phyloP scores from a whole-genome alignment of 2,888 invertebrate species.

The Bruchidius siliquastri region DNA sequence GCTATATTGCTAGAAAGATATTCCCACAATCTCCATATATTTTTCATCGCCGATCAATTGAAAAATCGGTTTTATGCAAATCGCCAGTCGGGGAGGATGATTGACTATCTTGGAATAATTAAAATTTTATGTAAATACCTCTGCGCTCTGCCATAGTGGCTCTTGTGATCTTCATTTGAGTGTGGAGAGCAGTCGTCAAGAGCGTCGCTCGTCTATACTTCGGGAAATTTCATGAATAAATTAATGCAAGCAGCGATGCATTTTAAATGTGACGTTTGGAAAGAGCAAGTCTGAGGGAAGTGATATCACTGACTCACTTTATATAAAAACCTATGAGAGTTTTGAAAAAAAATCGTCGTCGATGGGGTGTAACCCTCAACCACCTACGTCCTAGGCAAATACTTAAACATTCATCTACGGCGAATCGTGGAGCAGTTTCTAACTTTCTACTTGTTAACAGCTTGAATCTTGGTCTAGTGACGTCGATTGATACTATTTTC shows the following conservation, averaged over 20 bases:
- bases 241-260: neutral
- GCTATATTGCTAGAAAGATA: neutral
- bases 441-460: no score
- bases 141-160: neutral
- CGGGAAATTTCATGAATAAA: neutral
- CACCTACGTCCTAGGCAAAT: no score
- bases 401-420: no score
- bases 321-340: no score
- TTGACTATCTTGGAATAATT: constrained; percentile 7
- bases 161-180: neutral
- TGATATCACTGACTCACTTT: no score
- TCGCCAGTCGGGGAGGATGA: neutral
- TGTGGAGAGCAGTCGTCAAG: neutral
- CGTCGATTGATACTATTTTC: no score
- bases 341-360: no score
- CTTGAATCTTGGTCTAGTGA: no score
- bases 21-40: neutral
- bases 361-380: no score
- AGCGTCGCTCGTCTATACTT: neutral
- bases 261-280: neutral
- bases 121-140: constrained; percentile 7
- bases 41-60: constrained; percentile 7
- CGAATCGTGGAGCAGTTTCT: no score
- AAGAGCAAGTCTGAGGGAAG: no score
- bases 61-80: constrained; percentile 10